A percentile compares a stretch with the other conserved stretches of the same genome.
These are phyloP conservation scores for Sebastes paucispinis DNA, from an alignment of 2,797 vertebrate genomes.

Conservation along the genomic window DNA sequence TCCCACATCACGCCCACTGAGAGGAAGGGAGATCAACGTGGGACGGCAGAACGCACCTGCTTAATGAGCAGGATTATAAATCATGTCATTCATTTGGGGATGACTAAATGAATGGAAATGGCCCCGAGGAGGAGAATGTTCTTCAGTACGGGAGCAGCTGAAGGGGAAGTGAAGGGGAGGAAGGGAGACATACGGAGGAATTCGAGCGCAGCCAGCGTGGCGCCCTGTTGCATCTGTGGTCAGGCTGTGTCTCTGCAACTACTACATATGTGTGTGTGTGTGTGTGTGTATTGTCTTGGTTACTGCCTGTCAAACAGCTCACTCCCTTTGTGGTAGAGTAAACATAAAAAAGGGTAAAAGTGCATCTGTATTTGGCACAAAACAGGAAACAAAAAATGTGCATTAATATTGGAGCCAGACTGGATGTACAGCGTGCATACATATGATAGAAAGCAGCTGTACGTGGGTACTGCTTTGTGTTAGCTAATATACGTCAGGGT, in stretches of 20 bases:
- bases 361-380: background rate
- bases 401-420: background rate
- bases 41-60: conserved; percentile 19
- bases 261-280: conserved; percentile 2
- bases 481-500: background rate
- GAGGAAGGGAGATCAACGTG: conserved; percentile 41
- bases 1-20: conserved; percentile 39
- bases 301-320: conserved; percentile 34
- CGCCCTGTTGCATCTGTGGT: conserved; percentile 56
- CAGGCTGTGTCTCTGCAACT: conserved; percentile 47
- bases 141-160: conserved; percentile 25
- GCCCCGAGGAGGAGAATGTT: conserved; percentile 13
- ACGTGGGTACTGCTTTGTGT: background rate
- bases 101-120: conserved; percentile 15
- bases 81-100: conserved; percentile 34
- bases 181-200: conserved; percentile 24
- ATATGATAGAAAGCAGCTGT: conserved; percentile 11
- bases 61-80: conserved; percentile 49
- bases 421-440: background rate
- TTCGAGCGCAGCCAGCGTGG: conserved; percentile 39
- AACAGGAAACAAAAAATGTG: conserved; percentile 15
- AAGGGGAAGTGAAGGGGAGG: background rate
- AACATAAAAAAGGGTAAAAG: conserved; percentile 13
- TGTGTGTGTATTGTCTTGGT: conserved; percentile 47
- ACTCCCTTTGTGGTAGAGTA: conserved; percentile 14